Conservation (phyloP, 1,140 invertebrate genomes). For the Manduca sexta region DNA sequence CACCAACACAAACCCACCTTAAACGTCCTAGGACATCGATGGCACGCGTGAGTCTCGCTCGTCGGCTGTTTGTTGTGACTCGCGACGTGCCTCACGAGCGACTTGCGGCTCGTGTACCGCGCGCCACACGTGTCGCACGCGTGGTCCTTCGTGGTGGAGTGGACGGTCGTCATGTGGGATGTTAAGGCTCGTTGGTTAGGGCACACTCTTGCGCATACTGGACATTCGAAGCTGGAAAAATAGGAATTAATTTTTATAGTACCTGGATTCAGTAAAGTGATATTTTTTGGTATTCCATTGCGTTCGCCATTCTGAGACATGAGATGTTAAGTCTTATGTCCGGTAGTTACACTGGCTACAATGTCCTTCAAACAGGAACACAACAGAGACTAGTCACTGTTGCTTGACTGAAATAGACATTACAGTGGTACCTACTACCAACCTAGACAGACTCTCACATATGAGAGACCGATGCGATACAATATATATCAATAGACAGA, state of each 20-base stretch:
- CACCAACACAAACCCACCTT: constrained; percentile 21
- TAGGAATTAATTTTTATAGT: background rate
- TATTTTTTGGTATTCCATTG: too few species aligned
- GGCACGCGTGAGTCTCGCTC: constrained; percentile 23
- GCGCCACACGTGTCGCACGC: constrained; percentile 22
- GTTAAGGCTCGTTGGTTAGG: constrained; percentile 25
- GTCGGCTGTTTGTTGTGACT: constrained; percentile 2
- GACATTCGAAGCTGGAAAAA: constrained; percentile 36
- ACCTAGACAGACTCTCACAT: too few species aligned
- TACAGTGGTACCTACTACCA: too few species aligned
- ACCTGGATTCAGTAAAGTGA: too few species aligned
- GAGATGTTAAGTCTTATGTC: too few species aligned
- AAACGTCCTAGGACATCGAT: constrained; percentile 36
- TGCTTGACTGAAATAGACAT: too few species aligned
- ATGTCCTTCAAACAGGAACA: too few species aligned
- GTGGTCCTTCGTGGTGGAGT: constrained; percentile 23
- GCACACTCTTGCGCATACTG: constrained; percentile 29
- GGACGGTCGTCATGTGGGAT: constrained; percentile 28
- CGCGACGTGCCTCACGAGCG: constrained; percentile 13
- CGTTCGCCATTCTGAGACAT: too few species aligned
- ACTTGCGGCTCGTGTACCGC: constrained; percentile 22
- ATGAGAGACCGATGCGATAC: too few species aligned
- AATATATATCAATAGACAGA: too few species aligned
- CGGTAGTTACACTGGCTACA: too few species aligned
- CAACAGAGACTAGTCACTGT: too few species aligned